Base-by-base conservation (phyloP, 2,797 vertebrate genomes). In the Sarcophilus harrisii region DNA sequence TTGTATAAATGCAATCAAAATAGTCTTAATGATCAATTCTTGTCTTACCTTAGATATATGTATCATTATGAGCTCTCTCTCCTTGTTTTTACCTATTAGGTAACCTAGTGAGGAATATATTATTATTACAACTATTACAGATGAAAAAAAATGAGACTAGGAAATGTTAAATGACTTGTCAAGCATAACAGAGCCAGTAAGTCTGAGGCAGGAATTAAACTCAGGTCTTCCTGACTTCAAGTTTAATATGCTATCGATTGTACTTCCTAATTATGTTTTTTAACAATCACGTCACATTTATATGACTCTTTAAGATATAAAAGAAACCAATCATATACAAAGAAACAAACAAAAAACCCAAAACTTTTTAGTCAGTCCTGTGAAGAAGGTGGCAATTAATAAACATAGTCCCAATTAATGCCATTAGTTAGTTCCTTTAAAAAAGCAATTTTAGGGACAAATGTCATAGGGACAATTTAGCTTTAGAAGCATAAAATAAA, bases 1-100 rank as follows among this genome's bases (percentile, higher is more conserved):
- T 60, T 45, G 94, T 92, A 89, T n/a, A 93, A 92, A 94, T 90
- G 6, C 8, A 49, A 90, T 58, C 30, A 94, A 54, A 0, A 94
- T 94, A 96, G 49, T 81, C 10, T 5, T 81, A n/a, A 10, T 62
- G 45, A 62, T 59, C 21, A 95, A 90, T n/a, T 45, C 14, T 59
- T 91, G 32, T 87, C 24, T 66, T 0, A 66, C 62, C 66, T 93
- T 38, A 38, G n/a, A 73, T 38, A 73, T 38, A 38, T 73, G 6
- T 16, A 38, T 38, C 18, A n/a, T 73, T 5, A 73, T 73, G n/a
- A 73, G n/a, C 1, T 60, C 66, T 73, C 16, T 38, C 62, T 73
- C 32, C 21, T 18, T 11, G 12, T 73, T 73, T 38, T 38, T 73
- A 21, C n/a, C n/a, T 73, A 9, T 73, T 73, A 73, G n/a, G n/a